phyloP scores from a whole-genome alignment of 2,113 vertebrate species.

The Ailurus styani region DNA sequence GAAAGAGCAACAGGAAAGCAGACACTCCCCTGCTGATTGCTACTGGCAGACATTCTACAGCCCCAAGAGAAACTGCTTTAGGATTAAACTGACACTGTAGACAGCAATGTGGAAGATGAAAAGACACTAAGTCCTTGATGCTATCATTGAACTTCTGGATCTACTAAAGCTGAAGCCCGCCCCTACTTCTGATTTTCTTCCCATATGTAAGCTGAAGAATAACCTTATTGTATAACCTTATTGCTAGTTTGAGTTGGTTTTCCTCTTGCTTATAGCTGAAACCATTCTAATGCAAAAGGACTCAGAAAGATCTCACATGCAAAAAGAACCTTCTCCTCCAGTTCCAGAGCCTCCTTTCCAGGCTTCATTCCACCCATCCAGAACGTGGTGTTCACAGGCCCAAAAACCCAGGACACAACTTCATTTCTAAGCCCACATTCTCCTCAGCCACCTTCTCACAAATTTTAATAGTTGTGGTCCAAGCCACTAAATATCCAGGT shows the following conservation, averaged over 20 bases:
- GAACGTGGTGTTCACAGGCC: not conserved
- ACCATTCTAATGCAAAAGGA: not conserved
- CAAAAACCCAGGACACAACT: not conserved
- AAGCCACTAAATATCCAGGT: too few relatives aligned
- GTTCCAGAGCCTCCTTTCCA: not conserved
- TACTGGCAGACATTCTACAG: constrained; percentile 50
- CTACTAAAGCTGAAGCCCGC: constrained; percentile 23
- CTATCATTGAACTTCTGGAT: constrained; percentile 46
- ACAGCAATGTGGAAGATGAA: constrained; percentile 48
- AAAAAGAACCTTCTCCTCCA: not conserved
- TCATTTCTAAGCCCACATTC: not conserved
- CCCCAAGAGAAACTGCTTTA: constrained; percentile 33
- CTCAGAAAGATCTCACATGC: not conserved
- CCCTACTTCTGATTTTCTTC: constrained; percentile 5
- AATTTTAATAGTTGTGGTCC: not conserved
- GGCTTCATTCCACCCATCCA: not conserved
- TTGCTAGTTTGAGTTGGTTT: not conserved
- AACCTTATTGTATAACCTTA: not conserved
- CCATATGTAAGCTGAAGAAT: not conserved
- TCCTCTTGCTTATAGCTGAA: not conserved
- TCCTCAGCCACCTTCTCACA: not conserved
- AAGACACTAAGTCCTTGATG: constrained; percentile 37
- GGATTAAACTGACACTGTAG: constrained; percentile 23
- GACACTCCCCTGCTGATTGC: not conserved
- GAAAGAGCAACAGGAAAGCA: constrained; percentile 36